phyloP scores from a whole-genome alignment of 2,888 invertebrate species.

The Oegoconia quadripuncta region DNA sequence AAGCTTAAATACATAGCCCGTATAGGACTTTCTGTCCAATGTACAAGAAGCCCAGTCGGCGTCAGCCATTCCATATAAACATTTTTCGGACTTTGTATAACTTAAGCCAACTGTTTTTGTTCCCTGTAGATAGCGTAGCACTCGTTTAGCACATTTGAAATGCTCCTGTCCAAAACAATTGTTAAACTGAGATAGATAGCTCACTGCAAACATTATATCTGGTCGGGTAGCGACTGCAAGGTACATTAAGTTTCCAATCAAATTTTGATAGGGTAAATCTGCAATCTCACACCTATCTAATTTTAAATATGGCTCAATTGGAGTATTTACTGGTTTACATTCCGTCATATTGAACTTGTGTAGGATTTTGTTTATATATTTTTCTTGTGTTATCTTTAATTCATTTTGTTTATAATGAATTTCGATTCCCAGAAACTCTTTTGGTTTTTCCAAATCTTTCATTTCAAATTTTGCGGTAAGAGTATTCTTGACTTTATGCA shows the following conservation, averaged over 20 bases:
- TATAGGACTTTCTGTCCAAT: slow-evolving; percentile 19
- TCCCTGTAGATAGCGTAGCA: slow-evolving; percentile 3
- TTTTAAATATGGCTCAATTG: no score
- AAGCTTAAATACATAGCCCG: slow-evolving; percentile 21
- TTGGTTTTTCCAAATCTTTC: no score
- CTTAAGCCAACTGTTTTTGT: not conserved
- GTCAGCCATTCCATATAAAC: slow-evolving; percentile 11
- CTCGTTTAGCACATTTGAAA: slow-evolving; percentile 2
- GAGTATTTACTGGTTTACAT: no score
- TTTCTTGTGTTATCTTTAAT: no score
- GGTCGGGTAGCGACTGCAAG: slow-evolving; percentile 6
- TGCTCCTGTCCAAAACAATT: slow-evolving; percentile 1
- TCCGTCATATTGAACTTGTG: no score
- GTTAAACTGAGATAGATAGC: slow-evolving; percentile 9
- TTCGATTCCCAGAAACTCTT: no score
- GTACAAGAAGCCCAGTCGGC: slow-evolving; percentile 16
- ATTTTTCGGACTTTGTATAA: not conserved
- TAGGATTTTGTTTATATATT: no score
- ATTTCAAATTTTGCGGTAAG: no score
- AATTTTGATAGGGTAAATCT: not conserved
- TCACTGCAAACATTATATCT: slow-evolving; percentile 7
- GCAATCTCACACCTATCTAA: no score
- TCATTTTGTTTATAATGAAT: no score
- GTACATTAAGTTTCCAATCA: slow-evolving; percentile 1
- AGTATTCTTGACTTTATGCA: no score